Evolutionary conservation across 2,797 vertebrate genomes (phyloP).

Genomic region (Lepilemur ruficaudatus): DNA sequence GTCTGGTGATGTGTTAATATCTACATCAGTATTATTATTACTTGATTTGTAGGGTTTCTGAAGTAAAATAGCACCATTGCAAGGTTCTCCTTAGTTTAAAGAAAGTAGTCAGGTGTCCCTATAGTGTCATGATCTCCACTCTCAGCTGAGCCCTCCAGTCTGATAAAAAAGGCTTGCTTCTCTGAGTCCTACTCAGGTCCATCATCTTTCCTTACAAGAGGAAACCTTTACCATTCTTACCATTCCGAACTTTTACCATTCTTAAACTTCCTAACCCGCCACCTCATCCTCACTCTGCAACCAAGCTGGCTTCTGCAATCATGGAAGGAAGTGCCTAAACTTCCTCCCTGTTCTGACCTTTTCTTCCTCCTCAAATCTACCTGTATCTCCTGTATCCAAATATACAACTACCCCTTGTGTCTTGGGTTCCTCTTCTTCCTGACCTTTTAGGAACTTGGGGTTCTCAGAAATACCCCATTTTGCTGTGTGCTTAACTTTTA

Average conservation of each 20-base stretch:
- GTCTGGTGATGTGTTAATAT: not conserved
- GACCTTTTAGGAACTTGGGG: not conserved
- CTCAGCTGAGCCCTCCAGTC: not conserved
- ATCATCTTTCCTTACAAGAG: not conserved
- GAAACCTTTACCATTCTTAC: not conserved
- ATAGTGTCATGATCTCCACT: not conserved
- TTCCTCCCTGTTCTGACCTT: not conserved
- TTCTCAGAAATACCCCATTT: not conserved
- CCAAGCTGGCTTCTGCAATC: not conserved
- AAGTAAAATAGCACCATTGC: not conserved
- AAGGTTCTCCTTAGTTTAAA: not conserved
- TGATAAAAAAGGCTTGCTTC: not conserved
- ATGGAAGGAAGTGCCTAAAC: not conserved
- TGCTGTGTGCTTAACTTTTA: not conserved
- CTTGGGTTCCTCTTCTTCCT: not conserved
- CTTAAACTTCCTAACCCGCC: not conserved
- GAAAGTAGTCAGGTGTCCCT: not conserved
- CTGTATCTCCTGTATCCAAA: not conserved
- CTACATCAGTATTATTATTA: not conserved
- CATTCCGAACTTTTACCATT: not conserved
- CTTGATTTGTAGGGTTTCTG: not conserved
- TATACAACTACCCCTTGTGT: not conserved
- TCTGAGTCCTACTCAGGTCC: not conserved
- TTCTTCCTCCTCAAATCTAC: not conserved
- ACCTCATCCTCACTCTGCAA: not conserved